These are phyloP conservation scores for Metopolophium dirhodum DNA, from an alignment of 1,140 invertebrate species.

Conservation along the genomic window DNA sequence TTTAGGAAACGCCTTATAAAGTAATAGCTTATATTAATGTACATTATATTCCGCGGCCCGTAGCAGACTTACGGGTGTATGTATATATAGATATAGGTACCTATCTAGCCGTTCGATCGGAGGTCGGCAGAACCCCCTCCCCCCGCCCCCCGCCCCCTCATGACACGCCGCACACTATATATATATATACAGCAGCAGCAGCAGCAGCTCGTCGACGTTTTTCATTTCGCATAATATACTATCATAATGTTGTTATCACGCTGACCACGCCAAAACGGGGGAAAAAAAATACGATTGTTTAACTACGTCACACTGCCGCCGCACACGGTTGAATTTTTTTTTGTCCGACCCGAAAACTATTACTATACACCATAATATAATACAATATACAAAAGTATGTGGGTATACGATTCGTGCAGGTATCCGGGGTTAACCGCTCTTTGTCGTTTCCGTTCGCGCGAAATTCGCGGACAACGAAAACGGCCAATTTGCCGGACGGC, in stretches of 20 bases:
- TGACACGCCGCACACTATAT: not conserved
- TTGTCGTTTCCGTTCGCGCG: not conserved
- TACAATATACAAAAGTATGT: too few species aligned
- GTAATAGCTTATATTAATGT: constrained; percentile 27
- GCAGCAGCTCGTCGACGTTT: not conserved
- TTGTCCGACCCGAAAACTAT: not conserved
- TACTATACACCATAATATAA: not conserved
- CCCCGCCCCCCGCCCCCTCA: too few species aligned
- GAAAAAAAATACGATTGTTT: not conserved
- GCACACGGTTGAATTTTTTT: not conserved
- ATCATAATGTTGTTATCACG: not conserved
- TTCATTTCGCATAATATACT: not conserved
- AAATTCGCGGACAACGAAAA: not conserved
- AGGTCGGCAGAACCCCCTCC: not conserved
- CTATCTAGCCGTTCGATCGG: constrained; percentile 1
- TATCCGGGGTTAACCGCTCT: not conserved
- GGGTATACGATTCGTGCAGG: not conserved
- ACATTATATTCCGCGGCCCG: not conserved
- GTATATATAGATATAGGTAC: not conserved
- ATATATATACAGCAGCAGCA: too few species aligned
- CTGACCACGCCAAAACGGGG: not conserved
- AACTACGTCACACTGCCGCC: not conserved
- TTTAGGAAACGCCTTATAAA: constrained; percentile 57
- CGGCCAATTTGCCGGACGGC: not conserved
- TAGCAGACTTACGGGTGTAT: too few species aligned